Conservation (phyloP, 2,888 invertebrate species). For the Pachycephus smyrnensis region DNA sequence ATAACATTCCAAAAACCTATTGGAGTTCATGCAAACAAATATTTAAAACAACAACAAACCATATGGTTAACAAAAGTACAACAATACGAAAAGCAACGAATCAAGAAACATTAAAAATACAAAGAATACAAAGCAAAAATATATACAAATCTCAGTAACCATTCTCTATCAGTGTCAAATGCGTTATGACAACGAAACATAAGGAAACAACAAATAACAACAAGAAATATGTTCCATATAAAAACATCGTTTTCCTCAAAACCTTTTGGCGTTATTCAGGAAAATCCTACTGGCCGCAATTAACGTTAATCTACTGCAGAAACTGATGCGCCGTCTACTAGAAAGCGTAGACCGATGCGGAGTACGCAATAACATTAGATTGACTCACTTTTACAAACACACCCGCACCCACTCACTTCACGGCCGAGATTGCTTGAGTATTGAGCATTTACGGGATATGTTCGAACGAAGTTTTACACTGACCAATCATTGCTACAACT, state of each 20-base stretch:
- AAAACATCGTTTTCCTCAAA: neutral
- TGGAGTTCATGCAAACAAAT: neutral
- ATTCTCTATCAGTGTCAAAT: neutral
- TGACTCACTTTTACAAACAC: conserved; percentile 30
- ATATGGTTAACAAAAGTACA: neutral
- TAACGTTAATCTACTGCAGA: conserved; percentile 15
- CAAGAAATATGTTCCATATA: neutral
- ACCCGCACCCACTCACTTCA: conserved; percentile 16
- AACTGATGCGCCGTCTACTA: conserved; percentile 23
- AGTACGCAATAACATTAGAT: conserved; percentile 31
- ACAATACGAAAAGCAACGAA: neutral
- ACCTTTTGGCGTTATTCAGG: neutral
- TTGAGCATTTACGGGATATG: neutral
- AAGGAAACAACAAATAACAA: neutral
- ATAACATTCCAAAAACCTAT: neutral
- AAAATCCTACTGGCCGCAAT: neutral
- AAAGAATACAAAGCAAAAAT: neutral
- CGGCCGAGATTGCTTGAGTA: neutral
- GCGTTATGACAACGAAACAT: neutral
- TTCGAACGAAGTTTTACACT: conserved; percentile 23
- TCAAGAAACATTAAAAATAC: neutral
- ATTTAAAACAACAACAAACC: neutral
- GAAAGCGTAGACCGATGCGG: conserved; percentile 22
- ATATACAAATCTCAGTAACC: neutral
- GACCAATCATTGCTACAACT: conserved; percentile 29